Conservation (phyloP, 2,113 vertebrate genomes). For the Cyphomyrus plagiostoma region DNA sequence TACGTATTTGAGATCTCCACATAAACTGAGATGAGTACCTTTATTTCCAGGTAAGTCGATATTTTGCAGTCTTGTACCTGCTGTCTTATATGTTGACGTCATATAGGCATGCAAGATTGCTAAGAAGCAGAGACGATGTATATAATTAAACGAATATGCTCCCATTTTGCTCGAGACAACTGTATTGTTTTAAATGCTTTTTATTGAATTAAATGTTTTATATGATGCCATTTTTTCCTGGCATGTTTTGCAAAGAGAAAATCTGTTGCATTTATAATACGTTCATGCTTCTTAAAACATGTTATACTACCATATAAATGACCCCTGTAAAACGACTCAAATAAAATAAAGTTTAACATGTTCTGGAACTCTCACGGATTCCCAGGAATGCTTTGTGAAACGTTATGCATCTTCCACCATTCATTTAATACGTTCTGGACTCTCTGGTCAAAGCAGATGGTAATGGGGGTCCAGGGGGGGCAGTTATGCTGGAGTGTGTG, state of each 20-base stretch:
- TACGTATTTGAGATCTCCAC: neutral
- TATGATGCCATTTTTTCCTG: neutral
- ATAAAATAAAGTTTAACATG: neutral
- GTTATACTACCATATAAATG: neutral
- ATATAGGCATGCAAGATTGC: neutral
- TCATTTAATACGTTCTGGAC: neutral
- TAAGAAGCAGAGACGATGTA: neutral
- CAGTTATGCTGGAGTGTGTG: neutral
- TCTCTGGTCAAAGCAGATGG: neutral
- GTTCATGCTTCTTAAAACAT: neutral
- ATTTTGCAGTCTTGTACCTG: neutral
- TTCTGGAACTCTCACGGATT: neutral
- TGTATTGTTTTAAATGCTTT: neutral
- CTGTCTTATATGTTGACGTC: neutral
- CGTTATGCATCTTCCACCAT: neutral
- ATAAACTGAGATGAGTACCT: conserved; percentile 43
- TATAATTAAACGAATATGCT: neutral
- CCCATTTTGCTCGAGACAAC: neutral
- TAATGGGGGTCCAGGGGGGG: neutral
- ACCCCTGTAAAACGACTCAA: neutral
- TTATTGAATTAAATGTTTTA: neutral
- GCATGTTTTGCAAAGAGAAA: neutral
- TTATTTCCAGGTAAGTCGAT: conserved; percentile 48
- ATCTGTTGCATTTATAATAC: neutral
- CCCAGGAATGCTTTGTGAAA: neutral